A percentile compares a stretch with the other conserved stretches of the same genome.
phyloP scores from a whole-genome alignment of 37 sponge, comb jelly and placozoan species.

The Oopsacas minuta region DNA sequence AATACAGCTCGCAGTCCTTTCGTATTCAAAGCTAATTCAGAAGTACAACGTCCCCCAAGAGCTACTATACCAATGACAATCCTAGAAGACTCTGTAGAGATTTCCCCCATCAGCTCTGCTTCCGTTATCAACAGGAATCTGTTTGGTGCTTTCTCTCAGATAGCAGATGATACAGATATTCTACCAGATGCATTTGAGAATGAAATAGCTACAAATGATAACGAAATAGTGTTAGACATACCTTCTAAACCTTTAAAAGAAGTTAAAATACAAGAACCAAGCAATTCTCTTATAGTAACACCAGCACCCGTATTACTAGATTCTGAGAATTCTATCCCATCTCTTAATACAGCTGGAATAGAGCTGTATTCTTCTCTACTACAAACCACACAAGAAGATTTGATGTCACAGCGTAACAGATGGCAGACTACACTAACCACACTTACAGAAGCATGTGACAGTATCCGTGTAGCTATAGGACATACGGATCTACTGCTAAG shows the following conservation, averaged over 20 bases:
- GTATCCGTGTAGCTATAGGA: neutral
- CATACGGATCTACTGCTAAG: neutral
- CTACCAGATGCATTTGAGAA: neutral
- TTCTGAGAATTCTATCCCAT: neutral
- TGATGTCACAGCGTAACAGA: neutral
- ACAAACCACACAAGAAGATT: neutral
- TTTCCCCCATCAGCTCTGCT: neutral
- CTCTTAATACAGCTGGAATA: neutral
- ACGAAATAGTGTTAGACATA: neutral
- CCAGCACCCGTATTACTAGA: neutral
- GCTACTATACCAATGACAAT: neutral
- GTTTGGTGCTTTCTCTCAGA: neutral
- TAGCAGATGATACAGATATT: neutral
- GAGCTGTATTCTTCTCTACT: neutral
- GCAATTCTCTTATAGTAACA: neutral
- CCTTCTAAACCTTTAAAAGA: neutral
- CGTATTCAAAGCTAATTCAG: neutral
- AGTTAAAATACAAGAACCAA: neutral
- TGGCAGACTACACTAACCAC: neutral
- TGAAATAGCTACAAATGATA: neutral
- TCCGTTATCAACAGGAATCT: neutral
- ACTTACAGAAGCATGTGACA: neutral
- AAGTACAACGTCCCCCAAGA: neutral
- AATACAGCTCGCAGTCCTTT: conserved; percentile 1
- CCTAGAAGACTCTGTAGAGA: neutral